A percentile compares a stretch with the other conserved stretches of the same genome.
Evolutionary conservation across 1,140 invertebrate genomes (phyloP).

Genomic region (Cydia splendana): DNA sequence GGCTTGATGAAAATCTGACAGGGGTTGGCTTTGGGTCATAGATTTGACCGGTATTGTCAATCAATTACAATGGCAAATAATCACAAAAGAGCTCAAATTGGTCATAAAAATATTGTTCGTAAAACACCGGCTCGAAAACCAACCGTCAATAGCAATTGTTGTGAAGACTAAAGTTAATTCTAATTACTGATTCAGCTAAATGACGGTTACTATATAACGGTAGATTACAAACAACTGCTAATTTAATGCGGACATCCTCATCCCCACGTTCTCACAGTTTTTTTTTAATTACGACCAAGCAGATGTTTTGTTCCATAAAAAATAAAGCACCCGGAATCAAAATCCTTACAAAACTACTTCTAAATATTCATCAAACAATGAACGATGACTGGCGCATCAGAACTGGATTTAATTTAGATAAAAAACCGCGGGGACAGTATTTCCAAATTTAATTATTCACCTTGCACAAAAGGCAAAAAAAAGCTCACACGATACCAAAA

Average conservation of each 20-base stretch:
- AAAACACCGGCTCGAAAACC: background rate
- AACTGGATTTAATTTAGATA: slow-evolving; percentile 77
- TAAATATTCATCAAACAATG: slow-evolving; percentile 74
- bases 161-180: background rate
- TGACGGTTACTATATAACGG: slow-evolving; percentile 32
- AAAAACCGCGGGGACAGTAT: slow-evolving; percentile 69
- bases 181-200: background rate
- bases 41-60: slow-evolving; percentile 18
- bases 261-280: slow-evolving; percentile 72
- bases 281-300: slow-evolving; percentile 70
- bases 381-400: slow-evolving; percentile 69
- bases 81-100: background rate
- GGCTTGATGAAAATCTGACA: slow-evolving; percentile 25
- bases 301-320: slow-evolving; percentile 71
- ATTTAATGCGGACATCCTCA: slow-evolving; percentile 64
- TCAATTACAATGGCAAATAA: slow-evolving; percentile 6
- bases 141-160: background rate
- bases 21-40: background rate
- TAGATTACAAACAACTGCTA: slow-evolving; percentile 36
- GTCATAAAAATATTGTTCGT: background rate
- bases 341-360: slow-evolving; percentile 52
- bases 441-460: slow-evolving; percentile 73
- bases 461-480: slow-evolving; percentile 50
- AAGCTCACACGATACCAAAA: slow-evolving; percentile 68
- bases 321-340: slow-evolving; percentile 55